Percentiles rank a stretch among this genome's conserved stretches.
phyloP scores from a whole-genome alignment of 2,797 vertebrate genomes.

The Catamblyrhynchus diadema region DNA sequence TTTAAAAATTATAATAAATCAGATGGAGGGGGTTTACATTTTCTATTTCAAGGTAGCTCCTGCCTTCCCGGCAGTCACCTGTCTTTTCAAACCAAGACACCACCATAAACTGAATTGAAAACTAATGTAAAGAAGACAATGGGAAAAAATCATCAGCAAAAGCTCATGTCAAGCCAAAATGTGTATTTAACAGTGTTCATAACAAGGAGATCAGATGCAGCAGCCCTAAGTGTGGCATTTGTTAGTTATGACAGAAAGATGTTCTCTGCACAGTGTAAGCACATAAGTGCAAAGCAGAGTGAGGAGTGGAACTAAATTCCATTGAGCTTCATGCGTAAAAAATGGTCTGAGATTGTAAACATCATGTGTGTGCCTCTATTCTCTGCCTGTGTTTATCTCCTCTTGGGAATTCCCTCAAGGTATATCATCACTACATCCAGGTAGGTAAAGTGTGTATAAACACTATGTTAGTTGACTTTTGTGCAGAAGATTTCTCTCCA shows the following conservation, averaged over 20 bases:
- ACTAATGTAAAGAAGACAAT: neutral
- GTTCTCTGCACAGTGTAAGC: neutral
- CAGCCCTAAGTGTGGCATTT: neutral
- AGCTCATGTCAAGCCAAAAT: neutral
- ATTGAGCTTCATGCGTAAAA: neutral
- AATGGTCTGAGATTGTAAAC: neutral
- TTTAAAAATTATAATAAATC: neutral
- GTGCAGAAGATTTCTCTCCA: neutral
- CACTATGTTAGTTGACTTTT: fast-evolving
- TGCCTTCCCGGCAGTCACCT: neutral
- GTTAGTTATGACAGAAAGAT: neutral
- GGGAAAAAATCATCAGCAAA: neutral
- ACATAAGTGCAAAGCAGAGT: neutral
- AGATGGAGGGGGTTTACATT: neutral
- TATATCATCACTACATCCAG: neutral
- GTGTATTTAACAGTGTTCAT: neutral
- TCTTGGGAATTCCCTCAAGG: neutral
- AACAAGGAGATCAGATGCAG: neutral
- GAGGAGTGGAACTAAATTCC: neutral
- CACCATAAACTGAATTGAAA: neutral
- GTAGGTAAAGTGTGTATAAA: neutral
- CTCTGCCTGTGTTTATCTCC: neutral
- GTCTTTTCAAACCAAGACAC: neutral
- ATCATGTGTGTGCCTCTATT: neutral
- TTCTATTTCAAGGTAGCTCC: neutral